A percentile compares a stretch with the other conserved stretches of the same genome.
phyloP scores from a whole-genome alignment of 2,113 vertebrate species.

The Tenrec ecaudatus region DNA sequence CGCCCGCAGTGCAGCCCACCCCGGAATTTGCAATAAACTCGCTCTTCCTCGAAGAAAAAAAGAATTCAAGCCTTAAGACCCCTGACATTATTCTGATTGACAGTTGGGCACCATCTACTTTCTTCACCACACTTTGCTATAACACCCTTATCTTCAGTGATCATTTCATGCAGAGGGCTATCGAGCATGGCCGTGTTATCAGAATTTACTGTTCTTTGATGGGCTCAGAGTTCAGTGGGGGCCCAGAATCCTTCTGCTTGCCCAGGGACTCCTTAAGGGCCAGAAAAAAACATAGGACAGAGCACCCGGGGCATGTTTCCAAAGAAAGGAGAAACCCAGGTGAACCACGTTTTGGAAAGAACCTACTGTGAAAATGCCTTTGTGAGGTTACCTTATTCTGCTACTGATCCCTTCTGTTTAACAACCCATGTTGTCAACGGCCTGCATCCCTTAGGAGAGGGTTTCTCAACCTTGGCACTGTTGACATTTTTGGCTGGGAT shows the following conservation, averaged over 20 bases:
- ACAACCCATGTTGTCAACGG: not conserved
- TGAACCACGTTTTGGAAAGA: not conserved
- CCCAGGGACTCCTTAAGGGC: not conserved
- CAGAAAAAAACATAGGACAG: not conserved
- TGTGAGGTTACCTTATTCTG: not conserved
- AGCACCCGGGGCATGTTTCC: not conserved
- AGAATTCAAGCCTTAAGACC: no score
- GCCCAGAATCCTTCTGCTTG: no score
- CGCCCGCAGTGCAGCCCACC: not conserved
- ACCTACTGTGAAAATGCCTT: not conserved
- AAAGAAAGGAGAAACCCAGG: not conserved
- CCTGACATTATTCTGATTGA: no score
- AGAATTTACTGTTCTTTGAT: no score
- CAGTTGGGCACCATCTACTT: no score
- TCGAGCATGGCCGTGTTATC: no score
- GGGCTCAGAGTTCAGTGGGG: no score
- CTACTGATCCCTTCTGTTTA: not conserved
- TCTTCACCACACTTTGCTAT: no score
- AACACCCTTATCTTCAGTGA: no score
- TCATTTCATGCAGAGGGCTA: no score
- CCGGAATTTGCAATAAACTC: slow-evolving; percentile 78
- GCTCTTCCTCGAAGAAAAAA: slow-evolving; percentile 76
- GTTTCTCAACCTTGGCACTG: not conserved
- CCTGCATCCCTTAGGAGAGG: not conserved
- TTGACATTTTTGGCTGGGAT: not conserved